phyloP scores from a whole-genome alignment of 2,888 invertebrate genomes.

The Ochropacha duplaris region DNA sequence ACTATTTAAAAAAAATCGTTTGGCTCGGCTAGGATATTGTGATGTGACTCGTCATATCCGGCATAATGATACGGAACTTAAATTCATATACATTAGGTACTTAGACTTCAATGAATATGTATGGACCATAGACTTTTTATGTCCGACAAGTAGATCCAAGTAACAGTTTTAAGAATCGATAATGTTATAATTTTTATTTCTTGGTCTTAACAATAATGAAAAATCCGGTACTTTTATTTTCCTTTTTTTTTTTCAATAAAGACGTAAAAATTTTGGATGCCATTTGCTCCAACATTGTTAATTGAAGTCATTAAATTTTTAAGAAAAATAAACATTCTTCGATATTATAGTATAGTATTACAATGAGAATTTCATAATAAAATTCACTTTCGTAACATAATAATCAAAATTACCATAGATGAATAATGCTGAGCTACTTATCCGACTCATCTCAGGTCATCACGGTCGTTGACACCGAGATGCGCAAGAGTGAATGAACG shows the following conservation, averaged over 20 bases:
- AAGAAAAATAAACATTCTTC: too few species aligned
- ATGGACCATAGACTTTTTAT: too few species aligned
- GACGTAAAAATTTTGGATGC: too few species aligned
- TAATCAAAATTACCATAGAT: conserved; percentile 4
- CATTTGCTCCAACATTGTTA: too few species aligned
- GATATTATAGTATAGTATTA: too few species aligned
- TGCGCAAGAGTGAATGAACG: conserved; percentile 41
- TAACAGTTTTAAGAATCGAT: too few species aligned
- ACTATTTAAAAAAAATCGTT: not conserved
- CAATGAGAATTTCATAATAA: not conserved
- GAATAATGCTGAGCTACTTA: conserved; percentile 2
- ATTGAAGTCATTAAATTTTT: too few species aligned
- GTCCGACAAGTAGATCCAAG: too few species aligned
- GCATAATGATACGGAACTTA: not conserved
- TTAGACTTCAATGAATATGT: conserved; percentile 4
- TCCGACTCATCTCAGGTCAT: conserved; percentile 12
- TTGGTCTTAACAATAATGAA: too few species aligned
- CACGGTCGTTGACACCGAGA: conserved; percentile 28
- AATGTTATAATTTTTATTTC: too few species aligned
- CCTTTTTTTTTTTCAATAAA: too few species aligned
- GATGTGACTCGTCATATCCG: not conserved
- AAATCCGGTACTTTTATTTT: too few species aligned
- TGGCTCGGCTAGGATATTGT: not conserved
- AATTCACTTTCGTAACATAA: not conserved
- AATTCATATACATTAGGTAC: not conserved